Conservation (phyloP, 2,113 vertebrate species). For the Galemys pyrenaicus region DNA sequence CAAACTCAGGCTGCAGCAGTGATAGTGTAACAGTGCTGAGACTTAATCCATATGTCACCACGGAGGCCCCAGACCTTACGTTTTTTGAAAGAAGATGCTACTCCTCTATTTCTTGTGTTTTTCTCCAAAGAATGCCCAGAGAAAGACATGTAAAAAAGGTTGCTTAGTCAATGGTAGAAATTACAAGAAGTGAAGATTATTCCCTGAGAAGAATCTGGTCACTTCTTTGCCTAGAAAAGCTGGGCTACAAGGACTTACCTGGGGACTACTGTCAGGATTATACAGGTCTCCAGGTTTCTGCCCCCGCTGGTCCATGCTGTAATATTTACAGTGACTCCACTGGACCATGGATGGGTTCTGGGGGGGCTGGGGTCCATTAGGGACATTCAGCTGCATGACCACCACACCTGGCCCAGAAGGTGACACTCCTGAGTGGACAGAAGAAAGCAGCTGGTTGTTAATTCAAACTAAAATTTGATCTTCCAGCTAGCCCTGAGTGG, state of each 20-base stretch:
- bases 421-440: conserved; percentile 89
- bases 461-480: conserved; percentile 28
- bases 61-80: background rate
- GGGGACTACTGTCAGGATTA: conserved; percentile 91
- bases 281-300: conserved; percentile 96
- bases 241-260: conserved; percentile 85
- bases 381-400: conserved; percentile 98
- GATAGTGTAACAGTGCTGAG: no score
- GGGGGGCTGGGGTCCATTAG: conserved; percentile 92
- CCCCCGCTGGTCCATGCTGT: conserved; percentile 95
- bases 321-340: conserved; percentile 99
- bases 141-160: background rate
- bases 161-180: background rate
- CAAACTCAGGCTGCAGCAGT: no score
- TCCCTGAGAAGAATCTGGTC: background rate
- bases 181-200: background rate
- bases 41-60: no score
- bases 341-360: conserved; percentile 95
- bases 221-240: conserved; percentile 83
- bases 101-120: conserved; percentile 4
- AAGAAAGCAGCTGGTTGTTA: conserved; percentile 37
- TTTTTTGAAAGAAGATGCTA: conserved; percentile 16
- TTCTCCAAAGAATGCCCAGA: background rate
- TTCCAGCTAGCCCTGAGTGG: conserved; percentile 13
- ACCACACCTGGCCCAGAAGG: conserved; percentile 94